These are phyloP conservation scores for Heliocidaris erythrogramma DNA, from an alignment of 35 echinoderm and acorn worm species.

Conservation along the genomic window DNA sequence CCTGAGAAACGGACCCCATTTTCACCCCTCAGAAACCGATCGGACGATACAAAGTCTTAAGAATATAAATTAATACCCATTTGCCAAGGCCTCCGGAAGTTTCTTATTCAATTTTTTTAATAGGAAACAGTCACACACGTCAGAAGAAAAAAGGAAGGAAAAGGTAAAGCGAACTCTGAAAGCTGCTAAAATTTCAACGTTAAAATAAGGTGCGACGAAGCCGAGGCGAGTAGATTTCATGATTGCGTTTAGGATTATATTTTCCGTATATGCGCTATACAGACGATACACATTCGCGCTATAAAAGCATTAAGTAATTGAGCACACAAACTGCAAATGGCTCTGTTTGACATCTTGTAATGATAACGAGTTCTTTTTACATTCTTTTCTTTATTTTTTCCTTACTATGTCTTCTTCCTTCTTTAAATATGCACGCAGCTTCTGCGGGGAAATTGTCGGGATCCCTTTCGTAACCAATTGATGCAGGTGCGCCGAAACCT, in stretches of 20 bases:
- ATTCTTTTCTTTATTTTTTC: neutral
- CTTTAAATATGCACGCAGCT: neutral
- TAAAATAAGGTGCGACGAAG: neutral
- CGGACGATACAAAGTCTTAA: constrained; percentile 23
- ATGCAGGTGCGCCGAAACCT: constrained; percentile 14
- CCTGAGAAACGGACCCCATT: neutral
- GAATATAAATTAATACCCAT: constrained; percentile 41
- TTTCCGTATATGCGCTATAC: constrained; percentile 21
- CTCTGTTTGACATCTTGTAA: constrained; percentile 32
- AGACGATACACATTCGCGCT: constrained; percentile 40
- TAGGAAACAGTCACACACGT: neutral
- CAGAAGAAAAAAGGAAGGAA: neutral
- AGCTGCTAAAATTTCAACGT: neutral
- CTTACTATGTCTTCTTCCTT: neutral
- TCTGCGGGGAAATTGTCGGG: neutral
- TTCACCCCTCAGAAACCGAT: neutral
- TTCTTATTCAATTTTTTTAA: neutral
- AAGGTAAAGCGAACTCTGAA: constrained; percentile 23
- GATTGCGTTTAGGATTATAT: constrained; percentile 46
- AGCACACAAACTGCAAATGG: constrained; percentile 35
- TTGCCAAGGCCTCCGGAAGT: constrained; percentile 35
- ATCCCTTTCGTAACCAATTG: constrained; percentile 28
- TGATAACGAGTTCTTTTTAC: constrained; percentile 40
- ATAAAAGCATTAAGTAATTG: constrained; percentile 57
- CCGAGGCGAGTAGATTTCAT: neutral